Percentiles rank a stretch among this genome's conserved stretches.
Conservation (phyloP, 2,113 vertebrate genomes). For the Genyomyrus donnyi region DNA sequence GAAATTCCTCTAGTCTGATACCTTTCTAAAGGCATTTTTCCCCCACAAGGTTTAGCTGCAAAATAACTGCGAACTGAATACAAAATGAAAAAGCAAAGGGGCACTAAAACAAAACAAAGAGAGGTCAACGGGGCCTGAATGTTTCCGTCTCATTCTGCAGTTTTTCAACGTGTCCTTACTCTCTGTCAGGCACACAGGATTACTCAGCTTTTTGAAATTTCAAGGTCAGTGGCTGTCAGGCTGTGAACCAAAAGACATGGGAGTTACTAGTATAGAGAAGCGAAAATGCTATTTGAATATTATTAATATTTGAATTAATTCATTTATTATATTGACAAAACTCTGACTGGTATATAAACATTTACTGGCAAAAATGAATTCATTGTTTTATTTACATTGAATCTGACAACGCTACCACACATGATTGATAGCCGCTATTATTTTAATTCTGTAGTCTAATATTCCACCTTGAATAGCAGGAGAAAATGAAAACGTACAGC, state of each 20-base stretch:
- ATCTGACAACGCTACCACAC: background rate
- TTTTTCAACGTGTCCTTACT: background rate
- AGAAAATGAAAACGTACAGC: background rate
- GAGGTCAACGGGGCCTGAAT: background rate
- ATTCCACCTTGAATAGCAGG: background rate
- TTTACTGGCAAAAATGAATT: background rate
- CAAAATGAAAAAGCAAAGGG: background rate
- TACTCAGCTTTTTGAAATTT: background rate
- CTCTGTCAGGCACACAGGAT: background rate
- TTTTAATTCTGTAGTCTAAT: background rate
- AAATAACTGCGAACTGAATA: background rate
- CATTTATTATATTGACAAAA: background rate
- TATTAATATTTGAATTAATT: background rate
- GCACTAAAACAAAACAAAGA: background rate
- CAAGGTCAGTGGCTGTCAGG: background rate
- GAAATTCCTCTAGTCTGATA: background rate
- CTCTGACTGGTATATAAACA: background rate
- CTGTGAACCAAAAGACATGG: background rate
- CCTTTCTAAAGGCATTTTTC: background rate
- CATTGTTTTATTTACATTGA: background rate
- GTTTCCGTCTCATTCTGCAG: background rate
- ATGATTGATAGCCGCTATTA: background rate
- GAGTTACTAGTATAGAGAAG: background rate
- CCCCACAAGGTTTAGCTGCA: background rate
- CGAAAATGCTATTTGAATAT: background rate